phyloP scores from a whole-genome alignment of 2,113 vertebrate genomes.

The Phalacrocorax carbo region DNA sequence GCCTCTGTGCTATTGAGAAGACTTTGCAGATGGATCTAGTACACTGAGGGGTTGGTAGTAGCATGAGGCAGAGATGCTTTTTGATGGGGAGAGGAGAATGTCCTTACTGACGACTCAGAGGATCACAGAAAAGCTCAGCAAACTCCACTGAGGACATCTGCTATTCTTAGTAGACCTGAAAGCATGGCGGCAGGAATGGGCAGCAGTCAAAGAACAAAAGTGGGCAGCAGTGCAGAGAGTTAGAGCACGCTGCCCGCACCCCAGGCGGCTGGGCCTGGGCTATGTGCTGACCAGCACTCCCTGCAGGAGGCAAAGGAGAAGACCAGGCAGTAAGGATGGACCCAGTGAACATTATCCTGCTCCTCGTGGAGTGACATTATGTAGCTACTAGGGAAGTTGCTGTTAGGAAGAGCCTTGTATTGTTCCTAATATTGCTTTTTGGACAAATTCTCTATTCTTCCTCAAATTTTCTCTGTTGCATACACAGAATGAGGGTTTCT shows the following conservation, averaged over 20 bases:
- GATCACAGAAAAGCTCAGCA: background rate
- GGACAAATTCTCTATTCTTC: background rate
- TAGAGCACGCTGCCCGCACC: too few species aligned
- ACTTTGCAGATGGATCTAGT: background rate
- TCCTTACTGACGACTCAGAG: background rate
- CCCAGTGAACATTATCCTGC: background rate
- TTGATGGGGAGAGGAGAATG: background rate
- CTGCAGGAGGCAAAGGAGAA: background rate
- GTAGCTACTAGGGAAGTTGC: background rate
- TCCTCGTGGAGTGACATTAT: background rate
- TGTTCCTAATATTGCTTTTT: background rate
- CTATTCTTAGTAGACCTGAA: background rate
- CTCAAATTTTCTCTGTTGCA: background rate
- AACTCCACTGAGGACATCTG: background rate
- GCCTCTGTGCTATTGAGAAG: background rate
- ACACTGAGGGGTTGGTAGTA: background rate
- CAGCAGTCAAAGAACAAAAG: background rate
- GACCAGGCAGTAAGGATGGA: background rate
- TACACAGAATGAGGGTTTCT: background rate
- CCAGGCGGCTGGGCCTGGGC: accelerated
- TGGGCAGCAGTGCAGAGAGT: background rate
- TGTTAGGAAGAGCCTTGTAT: background rate
- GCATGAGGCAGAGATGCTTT: background rate
- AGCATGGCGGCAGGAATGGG: background rate
- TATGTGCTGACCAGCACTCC: background rate